phyloP scores from a whole-genome alignment of 1,140 invertebrate species.

The Leptestheria dahalacensis region DNA sequence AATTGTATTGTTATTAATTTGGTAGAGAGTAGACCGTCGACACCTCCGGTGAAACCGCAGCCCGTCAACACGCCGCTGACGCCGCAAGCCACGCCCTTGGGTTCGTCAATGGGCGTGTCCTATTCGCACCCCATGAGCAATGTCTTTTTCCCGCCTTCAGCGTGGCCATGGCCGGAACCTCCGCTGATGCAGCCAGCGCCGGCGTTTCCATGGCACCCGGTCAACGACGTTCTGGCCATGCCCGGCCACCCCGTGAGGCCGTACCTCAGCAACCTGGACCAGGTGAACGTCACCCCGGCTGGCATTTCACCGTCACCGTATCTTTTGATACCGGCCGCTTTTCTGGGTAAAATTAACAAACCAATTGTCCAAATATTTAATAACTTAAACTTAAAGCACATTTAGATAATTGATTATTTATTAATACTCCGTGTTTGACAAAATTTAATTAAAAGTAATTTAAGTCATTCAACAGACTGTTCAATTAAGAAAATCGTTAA shows the following conservation, averaged over 20 bases:
- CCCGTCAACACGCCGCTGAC: background rate
- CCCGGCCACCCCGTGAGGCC: slow-evolving; percentile 42
- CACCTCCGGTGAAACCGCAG: background rate
- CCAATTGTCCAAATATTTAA: background rate
- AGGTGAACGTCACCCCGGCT: background rate
- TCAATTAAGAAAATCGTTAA: background rate
- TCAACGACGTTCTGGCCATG: slow-evolving; percentile 18
- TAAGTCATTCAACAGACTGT: background rate
- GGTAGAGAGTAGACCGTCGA: too few relatives aligned
- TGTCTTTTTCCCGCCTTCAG: slow-evolving; percentile 25
- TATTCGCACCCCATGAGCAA: background rate
- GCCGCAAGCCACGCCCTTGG: too few relatives aligned
- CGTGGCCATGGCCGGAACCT: slow-evolving; percentile 30
- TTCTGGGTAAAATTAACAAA: background rate
- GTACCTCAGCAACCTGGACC: background rate
- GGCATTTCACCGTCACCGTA: slow-evolving; percentile 20
- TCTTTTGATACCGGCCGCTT: slow-evolving; percentile 16
- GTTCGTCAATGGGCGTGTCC: too few relatives aligned
- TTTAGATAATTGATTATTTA: background rate
- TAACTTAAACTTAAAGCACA: background rate
- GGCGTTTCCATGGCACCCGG: slow-evolving; percentile 26
- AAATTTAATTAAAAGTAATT: background rate
- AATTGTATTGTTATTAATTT: too few relatives aligned
- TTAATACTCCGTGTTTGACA: background rate
- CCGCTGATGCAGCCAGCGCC: slow-evolving; percentile 26